Evolutionary conservation across 2,113 vertebrate species (phyloP).

Genomic region (Sarotherodon lohbergeri): DNA sequence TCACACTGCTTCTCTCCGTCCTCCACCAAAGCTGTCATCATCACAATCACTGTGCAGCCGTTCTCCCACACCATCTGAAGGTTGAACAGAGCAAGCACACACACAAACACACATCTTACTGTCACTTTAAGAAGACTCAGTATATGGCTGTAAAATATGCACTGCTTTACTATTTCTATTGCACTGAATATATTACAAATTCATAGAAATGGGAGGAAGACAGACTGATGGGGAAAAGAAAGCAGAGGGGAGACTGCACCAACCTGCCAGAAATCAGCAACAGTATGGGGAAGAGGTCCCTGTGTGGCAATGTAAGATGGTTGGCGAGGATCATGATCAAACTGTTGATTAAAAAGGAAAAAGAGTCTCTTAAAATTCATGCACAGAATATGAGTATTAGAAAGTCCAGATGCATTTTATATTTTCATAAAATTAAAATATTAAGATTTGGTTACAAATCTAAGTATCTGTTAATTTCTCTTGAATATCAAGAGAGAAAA

Average conservation of each 20-base stretch:
- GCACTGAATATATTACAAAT: neutral
- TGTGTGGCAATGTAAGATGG: slow-evolving; percentile 95
- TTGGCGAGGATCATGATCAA: slow-evolving; percentile 94
- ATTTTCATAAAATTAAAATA: neutral
- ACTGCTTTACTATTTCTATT: neutral
- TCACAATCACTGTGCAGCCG: slow-evolving; percentile 94
- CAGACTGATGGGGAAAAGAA: neutral
- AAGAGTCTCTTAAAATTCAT: neutral
- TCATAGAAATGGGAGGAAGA: neutral
- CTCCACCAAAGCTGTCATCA: slow-evolving; percentile 91
- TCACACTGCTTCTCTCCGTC: slow-evolving; percentile 93
- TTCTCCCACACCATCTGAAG: slow-evolving; percentile 98
- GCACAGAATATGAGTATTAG: neutral
- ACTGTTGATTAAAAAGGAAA: slow-evolving; percentile 64
- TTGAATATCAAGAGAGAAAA: neutral
- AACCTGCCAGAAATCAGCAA: slow-evolving; percentile 98
- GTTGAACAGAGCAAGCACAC: neutral
- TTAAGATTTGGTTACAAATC: neutral
- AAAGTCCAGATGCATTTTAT: neutral
- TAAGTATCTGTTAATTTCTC: neutral
- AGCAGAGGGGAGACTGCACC: neutral
- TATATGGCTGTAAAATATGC: neutral
- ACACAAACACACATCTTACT: neutral
- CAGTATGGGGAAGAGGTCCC: slow-evolving; percentile 90
- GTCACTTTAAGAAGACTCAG: neutral